Evolutionary conservation across 2,888 invertebrate species (phyloP), one percentile per base, ranked within the genome.

Genomic region (Habrosyne pyritoides): DNA sequence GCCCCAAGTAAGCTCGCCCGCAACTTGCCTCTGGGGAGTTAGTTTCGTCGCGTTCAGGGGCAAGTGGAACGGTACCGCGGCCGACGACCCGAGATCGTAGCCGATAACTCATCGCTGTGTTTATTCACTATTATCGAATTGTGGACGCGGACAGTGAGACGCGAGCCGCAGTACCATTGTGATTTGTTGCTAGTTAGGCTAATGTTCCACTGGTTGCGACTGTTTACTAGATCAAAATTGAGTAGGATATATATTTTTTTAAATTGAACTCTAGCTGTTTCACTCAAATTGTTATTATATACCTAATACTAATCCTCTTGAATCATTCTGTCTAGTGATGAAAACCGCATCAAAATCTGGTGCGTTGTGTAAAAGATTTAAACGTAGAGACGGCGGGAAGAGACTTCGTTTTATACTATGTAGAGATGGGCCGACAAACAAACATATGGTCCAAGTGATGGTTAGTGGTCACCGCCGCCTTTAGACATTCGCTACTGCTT

Each of bases 11-110:
- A 54, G 61, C 69, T 69, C 65, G 55, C 28, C 59, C 49, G 55
- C 56, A 53, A 75, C 67, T 24, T 73, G 65, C 24, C 53, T 69
- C 69, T 55, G 14, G 24, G 75, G 64, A 63, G 66, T 73, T 74
- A 81, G 87, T 87, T 88, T 88, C 81, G 89, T 86, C 85, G 86
- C 83, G 86, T 87, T 83, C 89, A 86, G 90, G 84, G 89, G 89
- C 91, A 87, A 88, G 84, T 81, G 79, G 87, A 91, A 91, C 91
- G 91, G 91, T 88, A 91, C 90, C 77, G 87, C 86, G 91, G 91
- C 76, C 91, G 89, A 89, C 87, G 92, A 92, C 91, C 92, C 84
- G 83, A 86, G 89, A 89, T 90, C 86, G 76, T 77, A 71, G 79
- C 73, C 87, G 91, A 91, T 91, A 90, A 84, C 89, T 91, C 91